phyloP scores from a whole-genome alignment of 2,113 vertebrate genomes.

The Sclerurus mexicanus region DNA sequence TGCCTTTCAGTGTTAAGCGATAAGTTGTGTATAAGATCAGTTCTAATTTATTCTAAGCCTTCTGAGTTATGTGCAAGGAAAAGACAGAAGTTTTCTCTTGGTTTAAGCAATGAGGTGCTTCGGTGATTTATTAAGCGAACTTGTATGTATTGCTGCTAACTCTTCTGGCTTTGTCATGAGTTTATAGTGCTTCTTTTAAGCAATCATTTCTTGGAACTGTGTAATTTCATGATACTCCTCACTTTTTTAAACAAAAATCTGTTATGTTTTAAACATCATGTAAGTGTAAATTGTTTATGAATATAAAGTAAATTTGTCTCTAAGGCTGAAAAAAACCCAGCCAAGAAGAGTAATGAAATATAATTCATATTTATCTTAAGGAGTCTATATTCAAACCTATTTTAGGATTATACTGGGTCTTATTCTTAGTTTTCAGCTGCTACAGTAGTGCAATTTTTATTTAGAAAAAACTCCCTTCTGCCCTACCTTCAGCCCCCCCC shows the following conservation, averaged over 20 bases:
- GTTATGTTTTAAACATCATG: neutral
- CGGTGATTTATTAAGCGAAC: constrained; percentile 33
- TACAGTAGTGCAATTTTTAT: neutral
- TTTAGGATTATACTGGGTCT: neutral
- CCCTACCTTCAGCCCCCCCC: too few species aligned
- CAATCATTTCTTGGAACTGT: constrained; percentile 7
- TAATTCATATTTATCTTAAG: neutral
- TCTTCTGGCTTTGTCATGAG: constrained; percentile 10
- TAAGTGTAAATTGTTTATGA: constrained; percentile 28
- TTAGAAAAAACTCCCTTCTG: neutral
- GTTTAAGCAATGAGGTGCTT: constrained; percentile 47
- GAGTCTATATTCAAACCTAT: neutral
- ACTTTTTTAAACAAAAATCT: constrained; percentile 18
- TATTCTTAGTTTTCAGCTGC: neutral
- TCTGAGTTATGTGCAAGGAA: constrained; percentile 18
- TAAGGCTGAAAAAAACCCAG: neutral
- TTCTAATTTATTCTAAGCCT: neutral
- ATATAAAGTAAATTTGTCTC: constrained; percentile 1
- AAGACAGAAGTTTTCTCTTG: constrained; percentile 20
- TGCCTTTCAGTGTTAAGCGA: neutral
- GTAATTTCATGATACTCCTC: neutral
- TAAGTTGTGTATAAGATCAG: neutral
- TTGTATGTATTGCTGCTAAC: constrained; percentile 3
- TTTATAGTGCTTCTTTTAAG: constrained; percentile 16
- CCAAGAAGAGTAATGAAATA: neutral